Percentiles rank a stretch among this genome's conserved stretches.
phyloP scores from a whole-genome alignment of 35 echinoderm and acorn worm genomes.

The Ophioderma brevispina region DNA sequence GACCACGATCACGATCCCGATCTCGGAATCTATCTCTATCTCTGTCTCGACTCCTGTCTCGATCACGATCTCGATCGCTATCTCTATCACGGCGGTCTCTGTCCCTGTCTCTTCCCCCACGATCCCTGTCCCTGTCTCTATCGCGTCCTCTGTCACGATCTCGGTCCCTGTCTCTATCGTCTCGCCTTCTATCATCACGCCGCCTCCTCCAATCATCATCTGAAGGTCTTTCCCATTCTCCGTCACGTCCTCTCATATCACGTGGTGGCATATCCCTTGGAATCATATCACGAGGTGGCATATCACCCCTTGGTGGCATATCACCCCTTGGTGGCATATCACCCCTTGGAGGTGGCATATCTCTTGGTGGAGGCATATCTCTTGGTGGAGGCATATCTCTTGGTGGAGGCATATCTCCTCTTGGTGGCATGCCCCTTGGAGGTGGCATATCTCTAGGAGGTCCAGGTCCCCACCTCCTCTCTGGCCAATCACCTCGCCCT shows the following conservation, averaged over 20 bases:
- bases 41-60: constrained; percentile 47
- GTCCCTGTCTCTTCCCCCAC: constrained; percentile 71
- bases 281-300: constrained; percentile 15
- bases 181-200: constrained; percentile 48
- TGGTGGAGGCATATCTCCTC: constrained; percentile 10
- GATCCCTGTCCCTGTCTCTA: constrained; percentile 72
- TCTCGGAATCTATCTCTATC: constrained; percentile 64
- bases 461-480: constrained; percentile 10
- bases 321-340: background rate
- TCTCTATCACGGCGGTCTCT: constrained; percentile 62
- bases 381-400: background rate
- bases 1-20: constrained; percentile 58
- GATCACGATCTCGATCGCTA: constrained; percentile 61
- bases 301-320: background rate
- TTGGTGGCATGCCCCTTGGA: background rate
- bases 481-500: background rate
- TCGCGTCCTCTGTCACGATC: constrained; percentile 28
- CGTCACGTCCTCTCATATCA: constrained; percentile 23
- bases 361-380: no score
- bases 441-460: constrained; percentile 26
- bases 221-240: constrained; percentile 33
- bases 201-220: constrained; percentile 41
- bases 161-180: constrained; percentile 68
- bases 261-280: constrained; percentile 27
- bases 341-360: background rate